These are phyloP conservation scores for Charaxes varanes DNA, from an alignment of 1,140 invertebrate genomes.

Conservation along the genomic window DNA sequence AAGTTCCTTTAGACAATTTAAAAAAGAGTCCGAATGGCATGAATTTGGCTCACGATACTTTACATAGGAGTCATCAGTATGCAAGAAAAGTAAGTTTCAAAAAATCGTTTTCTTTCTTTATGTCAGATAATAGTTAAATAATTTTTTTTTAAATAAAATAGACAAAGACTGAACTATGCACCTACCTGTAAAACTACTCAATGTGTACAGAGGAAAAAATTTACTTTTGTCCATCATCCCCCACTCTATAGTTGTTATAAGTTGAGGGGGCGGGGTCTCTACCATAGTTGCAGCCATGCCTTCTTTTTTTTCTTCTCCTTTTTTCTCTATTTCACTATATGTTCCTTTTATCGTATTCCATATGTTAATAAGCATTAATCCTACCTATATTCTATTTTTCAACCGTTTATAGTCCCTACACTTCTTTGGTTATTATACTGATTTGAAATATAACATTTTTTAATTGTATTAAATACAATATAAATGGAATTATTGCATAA, in stretches of 20 bases:
- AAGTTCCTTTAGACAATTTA: too few species aligned
- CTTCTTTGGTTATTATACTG: conserved; percentile 32
- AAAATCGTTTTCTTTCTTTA: too few species aligned
- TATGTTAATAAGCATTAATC: conserved; percentile 44
- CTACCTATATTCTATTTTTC: conserved; percentile 12
- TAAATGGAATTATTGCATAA: conserved; percentile 10
- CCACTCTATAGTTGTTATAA: conserved; percentile 96
- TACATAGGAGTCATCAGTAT: too few species aligned
- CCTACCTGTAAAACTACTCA: conserved; percentile 75
- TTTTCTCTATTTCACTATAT: conserved; percentile 10
- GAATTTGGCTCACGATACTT: too few species aligned
- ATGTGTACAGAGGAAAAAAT: conserved; percentile 93
- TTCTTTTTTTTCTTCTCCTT: conserved; percentile 18
- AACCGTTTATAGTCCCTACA: conserved; percentile 4
- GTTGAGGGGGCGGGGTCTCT: conserved; percentile 75
- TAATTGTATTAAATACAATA: conserved; percentile 33
- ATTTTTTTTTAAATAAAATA: too few species aligned
- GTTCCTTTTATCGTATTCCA: conserved; percentile 21
- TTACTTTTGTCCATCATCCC: conserved; percentile 98
- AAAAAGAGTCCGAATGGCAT: too few species aligned
- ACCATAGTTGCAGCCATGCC: conserved; percentile 63
- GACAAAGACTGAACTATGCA: neutral
- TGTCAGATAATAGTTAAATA: too few species aligned
- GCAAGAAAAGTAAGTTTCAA: too few species aligned
- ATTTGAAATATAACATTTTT: conserved; percentile 19